Percentiles rank a stretch among this genome's conserved stretches.
Evolutionary conservation across 2,113 vertebrate species (phyloP).

Genomic region (Dipodomys merriami): DNA sequence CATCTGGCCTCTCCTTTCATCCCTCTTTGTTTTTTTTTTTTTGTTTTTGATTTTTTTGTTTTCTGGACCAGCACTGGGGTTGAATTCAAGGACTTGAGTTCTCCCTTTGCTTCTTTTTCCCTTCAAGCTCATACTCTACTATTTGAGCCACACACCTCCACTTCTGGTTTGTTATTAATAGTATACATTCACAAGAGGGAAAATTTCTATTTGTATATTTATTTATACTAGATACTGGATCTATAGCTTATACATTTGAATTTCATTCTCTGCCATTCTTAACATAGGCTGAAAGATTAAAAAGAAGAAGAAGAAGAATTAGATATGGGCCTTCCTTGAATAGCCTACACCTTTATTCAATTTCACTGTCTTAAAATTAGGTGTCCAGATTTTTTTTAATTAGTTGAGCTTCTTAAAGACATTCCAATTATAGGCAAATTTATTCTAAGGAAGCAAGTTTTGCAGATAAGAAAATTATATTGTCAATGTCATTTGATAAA

Average conservation of each 20-base stretch:
- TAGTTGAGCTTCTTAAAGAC: conserved; percentile 64
- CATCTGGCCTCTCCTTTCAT: too few relatives aligned
- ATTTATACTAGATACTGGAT: background rate
- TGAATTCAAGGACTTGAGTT: too few relatives aligned
- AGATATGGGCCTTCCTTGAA: background rate
- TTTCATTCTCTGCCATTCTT: rapidly evolving
- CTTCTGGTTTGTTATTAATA: background rate
- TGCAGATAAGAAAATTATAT: conserved; percentile 78
- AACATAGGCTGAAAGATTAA: background rate
- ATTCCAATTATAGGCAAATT: conserved; percentile 79
- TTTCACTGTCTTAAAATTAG: conserved; percentile 38
- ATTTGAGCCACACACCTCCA: too few relatives aligned
- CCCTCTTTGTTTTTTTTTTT: too few relatives aligned
- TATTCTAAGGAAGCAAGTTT: conserved; percentile 73
- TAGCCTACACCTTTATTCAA: background rate
- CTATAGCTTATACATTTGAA: background rate
- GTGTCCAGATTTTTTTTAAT: background rate
- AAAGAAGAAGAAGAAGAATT: background rate
- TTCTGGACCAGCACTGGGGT: too few relatives aligned
- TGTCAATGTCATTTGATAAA: conserved; percentile 81
- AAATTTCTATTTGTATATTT: background rate
- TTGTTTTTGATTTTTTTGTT: too few relatives aligned
- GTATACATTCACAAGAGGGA: background rate
- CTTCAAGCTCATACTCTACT: too few relatives aligned
- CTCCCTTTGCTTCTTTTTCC: too few relatives aligned